Evolutionary conservation across 2,888 invertebrate species (phyloP), one percentile per base, ranked within the genome.

Genomic region (Hylaea fasciaria): DNA sequence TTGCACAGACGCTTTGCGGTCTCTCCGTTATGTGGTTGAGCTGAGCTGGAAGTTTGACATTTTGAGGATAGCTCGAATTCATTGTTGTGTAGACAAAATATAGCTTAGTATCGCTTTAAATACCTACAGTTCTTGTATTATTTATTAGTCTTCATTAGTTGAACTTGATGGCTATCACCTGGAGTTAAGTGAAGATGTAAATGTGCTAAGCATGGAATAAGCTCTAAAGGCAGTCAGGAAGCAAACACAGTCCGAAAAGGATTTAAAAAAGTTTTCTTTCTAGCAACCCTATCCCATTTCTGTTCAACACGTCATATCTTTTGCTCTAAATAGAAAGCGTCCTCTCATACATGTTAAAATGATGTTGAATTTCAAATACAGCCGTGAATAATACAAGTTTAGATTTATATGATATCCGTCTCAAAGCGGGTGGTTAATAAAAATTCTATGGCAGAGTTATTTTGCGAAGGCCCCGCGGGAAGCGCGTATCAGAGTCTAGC

Each of bases 391-490:
- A 41, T 46, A 57, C 29, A 45, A 46, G 48, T 52, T 22, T 57
- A 48, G 49, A 63, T 63, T 60, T 62, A 64, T 46, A 60, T 43
- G 47, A 51, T 45, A 60, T 58, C 41, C 51, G 41, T 65, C 69
- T 74, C 71, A 80, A 78, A 82, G 78, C 73, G 75, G 73, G 74
- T 73, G 83, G 87, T 87, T 87, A 86, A 87, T 88, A 89, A 89
- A 89, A 88, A 89, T 89, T 87, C 87, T 87, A 78, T 82, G 83
- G 81, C 86, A 85, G 80, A 87, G 86, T 87, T 89, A 89, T 87
- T 86, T 83, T 83, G 85, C 81, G 80, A 79, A 77, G 80, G 85
- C 82, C 84, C 78, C 83, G 50, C 58, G 87, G 85, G 87, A 81
- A 32, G 72, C 68, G 79, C 82, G 83, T 85, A 86, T 87, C 86